Percentiles rank a stretch among this genome's conserved stretches.
phyloP scores from a whole-genome alignment of 2,888 invertebrate genomes.

The Lottia scabra region DNA sequence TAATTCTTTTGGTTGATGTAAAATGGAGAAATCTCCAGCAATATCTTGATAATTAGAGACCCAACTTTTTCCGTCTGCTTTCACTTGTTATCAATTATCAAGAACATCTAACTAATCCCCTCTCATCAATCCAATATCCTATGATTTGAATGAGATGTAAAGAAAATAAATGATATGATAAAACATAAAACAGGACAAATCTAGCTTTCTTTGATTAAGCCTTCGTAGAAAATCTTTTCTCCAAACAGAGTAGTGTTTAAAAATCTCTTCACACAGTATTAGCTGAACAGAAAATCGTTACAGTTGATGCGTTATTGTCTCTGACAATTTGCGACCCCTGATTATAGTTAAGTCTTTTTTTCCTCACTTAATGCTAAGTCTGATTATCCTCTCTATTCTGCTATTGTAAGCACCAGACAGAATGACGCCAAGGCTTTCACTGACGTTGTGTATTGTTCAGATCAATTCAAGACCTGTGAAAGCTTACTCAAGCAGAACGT shows the following conservation, averaged over 20 bases:
- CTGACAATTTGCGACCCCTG: slow-evolving; percentile 4
- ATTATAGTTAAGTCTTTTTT: background rate
- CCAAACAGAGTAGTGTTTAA: background rate
- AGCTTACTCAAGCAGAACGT: background rate
- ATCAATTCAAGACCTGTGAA: slow-evolving; percentile 2
- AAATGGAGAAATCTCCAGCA: too few relatives aligned
- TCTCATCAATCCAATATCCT: too few relatives aligned
- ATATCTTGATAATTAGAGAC: too few relatives aligned
- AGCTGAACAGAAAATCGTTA: background rate
- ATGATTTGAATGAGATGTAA: too few relatives aligned
- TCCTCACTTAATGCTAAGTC: slow-evolving; percentile 4
- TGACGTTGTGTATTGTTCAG: background rate
- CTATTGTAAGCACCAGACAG: slow-evolving; percentile 6
- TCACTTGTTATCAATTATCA: too few relatives aligned
- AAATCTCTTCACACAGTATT: background rate
- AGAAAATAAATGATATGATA: too few relatives aligned
- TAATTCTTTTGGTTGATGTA: too few relatives aligned
- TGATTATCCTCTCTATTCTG: slow-evolving; percentile 1
- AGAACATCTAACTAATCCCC: too few relatives aligned
- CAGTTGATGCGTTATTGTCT: background rate
- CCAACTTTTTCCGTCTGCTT: too few relatives aligned
- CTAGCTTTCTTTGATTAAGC: background rate
- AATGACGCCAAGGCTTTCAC: slow-evolving; percentile 1
- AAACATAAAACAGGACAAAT: background rate
- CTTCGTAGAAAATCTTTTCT: background rate